These are phyloP conservation scores for Propithecus coquereli DNA, from an alignment of 2,113 vertebrate species.

Conservation along the genomic window DNA sequence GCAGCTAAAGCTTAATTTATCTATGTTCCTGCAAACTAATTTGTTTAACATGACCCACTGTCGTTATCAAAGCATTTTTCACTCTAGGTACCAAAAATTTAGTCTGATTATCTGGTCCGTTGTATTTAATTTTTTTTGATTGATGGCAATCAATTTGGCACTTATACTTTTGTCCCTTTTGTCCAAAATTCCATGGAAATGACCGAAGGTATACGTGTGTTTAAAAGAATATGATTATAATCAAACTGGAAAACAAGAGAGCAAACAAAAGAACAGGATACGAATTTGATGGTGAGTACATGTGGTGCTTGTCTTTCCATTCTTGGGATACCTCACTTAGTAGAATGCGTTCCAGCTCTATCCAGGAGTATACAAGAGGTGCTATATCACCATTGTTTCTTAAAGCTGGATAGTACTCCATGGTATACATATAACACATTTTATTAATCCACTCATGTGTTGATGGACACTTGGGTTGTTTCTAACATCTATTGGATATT, in stretches of 20 bases:
- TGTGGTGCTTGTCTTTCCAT: no score
- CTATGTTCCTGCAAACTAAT: constrained; percentile 15
- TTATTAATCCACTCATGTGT: no score
- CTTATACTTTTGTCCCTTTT: background rate
- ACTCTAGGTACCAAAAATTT: background rate
- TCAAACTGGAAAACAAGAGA: background rate
- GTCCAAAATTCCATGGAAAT: constrained; percentile 1
- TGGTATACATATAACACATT: no score
- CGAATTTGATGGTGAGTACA: no score
- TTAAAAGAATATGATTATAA: constrained; percentile 28
- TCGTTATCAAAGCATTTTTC: background rate
- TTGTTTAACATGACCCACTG: background rate
- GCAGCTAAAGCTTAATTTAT: background rate
- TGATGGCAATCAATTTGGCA: background rate
- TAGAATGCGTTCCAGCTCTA: no score
- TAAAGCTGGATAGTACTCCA: no score
- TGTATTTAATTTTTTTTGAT: background rate
- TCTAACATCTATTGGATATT: no score
- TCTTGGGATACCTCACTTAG: no score
- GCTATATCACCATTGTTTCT: no score
- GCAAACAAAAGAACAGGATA: background rate
- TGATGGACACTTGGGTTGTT: no score
- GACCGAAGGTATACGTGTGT: background rate
- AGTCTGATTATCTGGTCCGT: background rate
- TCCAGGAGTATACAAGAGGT: no score